Percentiles rank a stretch among this genome's conserved stretches.
phyloP scores from a whole-genome alignment of 2,797 vertebrate species.

The Lateolabrax maculatus region DNA sequence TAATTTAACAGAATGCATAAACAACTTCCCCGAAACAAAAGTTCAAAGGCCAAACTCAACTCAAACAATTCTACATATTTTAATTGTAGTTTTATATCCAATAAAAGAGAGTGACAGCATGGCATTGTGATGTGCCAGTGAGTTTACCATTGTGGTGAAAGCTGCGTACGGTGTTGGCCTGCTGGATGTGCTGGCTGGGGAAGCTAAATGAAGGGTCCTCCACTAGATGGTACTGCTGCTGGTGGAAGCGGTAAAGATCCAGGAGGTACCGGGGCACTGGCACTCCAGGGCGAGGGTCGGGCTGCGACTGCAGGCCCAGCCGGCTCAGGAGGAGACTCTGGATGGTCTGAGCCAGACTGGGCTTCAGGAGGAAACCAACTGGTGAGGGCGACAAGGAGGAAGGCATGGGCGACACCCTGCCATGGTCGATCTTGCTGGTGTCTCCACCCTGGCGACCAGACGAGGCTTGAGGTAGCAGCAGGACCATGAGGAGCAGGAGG shows the following conservation, averaged over 20 bases:
- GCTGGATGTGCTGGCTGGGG: slow-evolving; percentile 84
- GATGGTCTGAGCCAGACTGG: slow-evolving; percentile 83
- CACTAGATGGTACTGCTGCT: slow-evolving; percentile 85
- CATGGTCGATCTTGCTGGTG: slow-evolving; percentile 76
- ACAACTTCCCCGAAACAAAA: not conserved
- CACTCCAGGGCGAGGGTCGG: slow-evolving; percentile 80
- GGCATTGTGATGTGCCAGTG: not conserved
- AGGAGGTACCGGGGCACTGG: slow-evolving; percentile 86
- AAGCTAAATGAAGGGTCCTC: slow-evolving; percentile 84
- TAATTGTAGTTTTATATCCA: not conserved
- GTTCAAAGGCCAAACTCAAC: slow-evolving; percentile 15
- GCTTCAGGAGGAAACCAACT: slow-evolving; percentile 61
- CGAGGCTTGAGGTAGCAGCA: slow-evolving; percentile 88
- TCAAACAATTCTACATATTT: not conserved
- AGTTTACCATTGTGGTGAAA: slow-evolving; percentile 88
- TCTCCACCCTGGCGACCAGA: slow-evolving; percentile 84
- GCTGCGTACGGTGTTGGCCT: slow-evolving; percentile 88
- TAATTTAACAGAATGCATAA: no score
- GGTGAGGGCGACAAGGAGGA: slow-evolving; percentile 44
- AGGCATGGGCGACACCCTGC: slow-evolving; percentile 53
- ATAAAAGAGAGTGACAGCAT: not conserved
- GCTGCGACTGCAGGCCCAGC: slow-evolving; percentile 86
- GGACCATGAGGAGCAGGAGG: slow-evolving; percentile 88
- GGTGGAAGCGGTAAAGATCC: slow-evolving; percentile 88
- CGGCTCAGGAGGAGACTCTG: slow-evolving; percentile 86